A percentile compares a stretch with the other conserved stretches of the same genome.
phyloP scores from a whole-genome alignment of 2,113 vertebrate genomes.

The Etheostoma cragini region DNA sequence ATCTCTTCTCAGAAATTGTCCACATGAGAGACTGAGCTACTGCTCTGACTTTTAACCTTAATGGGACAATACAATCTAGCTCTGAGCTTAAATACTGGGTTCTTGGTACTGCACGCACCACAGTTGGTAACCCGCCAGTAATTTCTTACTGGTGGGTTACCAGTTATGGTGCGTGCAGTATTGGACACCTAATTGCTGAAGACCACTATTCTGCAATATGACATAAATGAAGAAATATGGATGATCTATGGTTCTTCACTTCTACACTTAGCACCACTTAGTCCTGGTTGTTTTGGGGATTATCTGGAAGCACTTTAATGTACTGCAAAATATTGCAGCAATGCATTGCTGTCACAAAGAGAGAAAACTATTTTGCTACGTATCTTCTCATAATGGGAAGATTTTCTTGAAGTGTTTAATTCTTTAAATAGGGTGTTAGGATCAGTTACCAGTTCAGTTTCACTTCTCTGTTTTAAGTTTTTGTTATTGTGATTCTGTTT shows the following conservation, averaged over 20 bases:
- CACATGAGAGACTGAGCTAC: background rate
- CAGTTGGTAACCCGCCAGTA: background rate
- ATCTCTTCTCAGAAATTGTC: background rate
- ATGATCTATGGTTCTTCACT: background rate
- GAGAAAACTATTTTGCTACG: background rate
- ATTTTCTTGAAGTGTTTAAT: background rate
- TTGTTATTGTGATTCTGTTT: too few species aligned
- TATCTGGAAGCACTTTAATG: background rate
- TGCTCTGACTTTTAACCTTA: conserved; percentile 17
- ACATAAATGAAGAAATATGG: background rate
- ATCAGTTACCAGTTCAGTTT: too few species aligned
- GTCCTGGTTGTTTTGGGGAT: background rate
- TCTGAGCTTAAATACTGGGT: background rate
- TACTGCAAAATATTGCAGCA: background rate
- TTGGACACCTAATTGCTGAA: background rate
- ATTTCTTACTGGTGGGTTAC: background rate
- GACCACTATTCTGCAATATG: background rate
- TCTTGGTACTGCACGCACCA: background rate
- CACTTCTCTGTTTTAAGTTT: too few species aligned
- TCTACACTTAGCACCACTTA: background rate
- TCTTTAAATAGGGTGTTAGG: too few species aligned
- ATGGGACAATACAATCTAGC: background rate
- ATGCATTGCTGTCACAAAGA: background rate
- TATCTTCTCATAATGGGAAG: background rate
- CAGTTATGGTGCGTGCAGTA: background rate